These are phyloP conservation scores for Congeria kusceri DNA, from an alignment of 2,888 invertebrate species.

Conservation along the genomic window DNA sequence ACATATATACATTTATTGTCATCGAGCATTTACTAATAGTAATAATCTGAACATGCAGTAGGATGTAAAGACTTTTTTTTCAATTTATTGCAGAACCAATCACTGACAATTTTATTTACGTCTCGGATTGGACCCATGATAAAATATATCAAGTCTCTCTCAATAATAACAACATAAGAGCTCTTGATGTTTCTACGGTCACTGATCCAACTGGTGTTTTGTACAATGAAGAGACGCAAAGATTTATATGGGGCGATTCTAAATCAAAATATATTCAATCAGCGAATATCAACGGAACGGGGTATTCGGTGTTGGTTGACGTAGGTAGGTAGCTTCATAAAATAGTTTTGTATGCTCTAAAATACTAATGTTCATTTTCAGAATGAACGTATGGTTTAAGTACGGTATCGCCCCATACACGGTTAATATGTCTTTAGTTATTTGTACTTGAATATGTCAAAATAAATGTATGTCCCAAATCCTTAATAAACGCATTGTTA, in stretches of 20 bases:
- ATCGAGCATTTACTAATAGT: no score
- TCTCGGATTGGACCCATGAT: constrained; percentile 59
- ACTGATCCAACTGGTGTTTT: constrained; percentile 38
- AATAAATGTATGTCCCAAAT: no score
- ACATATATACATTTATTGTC: background rate
- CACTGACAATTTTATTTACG: constrained; percentile 34
- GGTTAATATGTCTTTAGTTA: no score
- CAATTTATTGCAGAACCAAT: constrained; percentile 22
- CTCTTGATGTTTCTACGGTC: constrained; percentile 16
- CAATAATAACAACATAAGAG: constrained; percentile 23
- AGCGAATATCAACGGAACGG: constrained; percentile 16
- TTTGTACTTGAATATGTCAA: no score
- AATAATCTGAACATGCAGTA: no score
- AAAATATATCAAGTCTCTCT: constrained; percentile 50
- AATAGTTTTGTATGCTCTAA: no score
- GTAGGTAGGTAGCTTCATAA: background rate
- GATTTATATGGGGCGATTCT: constrained; percentile 38
- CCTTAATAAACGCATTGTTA: no score
- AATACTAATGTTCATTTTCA: no score
- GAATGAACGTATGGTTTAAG: no score
- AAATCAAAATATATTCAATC: constrained; percentile 6
- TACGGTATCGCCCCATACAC: no score
- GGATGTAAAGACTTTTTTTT: background rate
- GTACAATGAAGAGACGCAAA: constrained; percentile 17
- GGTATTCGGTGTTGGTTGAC: background rate